phyloP scores from a whole-genome alignment of 2,113 vertebrate genomes.

The Pardalotus punctatus region DNA sequence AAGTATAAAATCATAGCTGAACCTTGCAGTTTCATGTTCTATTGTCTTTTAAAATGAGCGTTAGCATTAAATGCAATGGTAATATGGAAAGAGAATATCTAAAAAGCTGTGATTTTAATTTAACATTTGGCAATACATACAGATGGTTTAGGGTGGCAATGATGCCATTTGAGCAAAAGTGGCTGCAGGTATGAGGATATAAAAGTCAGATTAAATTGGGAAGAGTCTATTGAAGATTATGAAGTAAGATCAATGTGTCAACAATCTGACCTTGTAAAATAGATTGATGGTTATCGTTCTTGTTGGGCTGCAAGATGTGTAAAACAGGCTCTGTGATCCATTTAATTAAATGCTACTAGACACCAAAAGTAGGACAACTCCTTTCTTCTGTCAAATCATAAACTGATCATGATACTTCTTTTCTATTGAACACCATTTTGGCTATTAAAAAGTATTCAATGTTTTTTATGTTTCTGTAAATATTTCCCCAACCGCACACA shows the following conservation, averaged over 20 bases:
- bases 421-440: neutral
- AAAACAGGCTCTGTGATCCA: neutral
- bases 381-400: neutral
- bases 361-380: neutral
- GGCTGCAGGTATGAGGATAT: neutral
- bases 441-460: neutral
- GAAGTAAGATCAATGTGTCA: neutral
- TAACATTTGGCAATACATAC: neutral
- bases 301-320: neutral
- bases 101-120: neutral
- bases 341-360: neutral
- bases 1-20: neutral
- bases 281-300: neutral
- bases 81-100: neutral
- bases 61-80: neutral
- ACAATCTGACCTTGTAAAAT: neutral
- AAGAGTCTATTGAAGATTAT: neutral
- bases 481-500: neutral
- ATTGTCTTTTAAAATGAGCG: neutral
- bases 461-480: neutral
- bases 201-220: neutral
- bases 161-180: neutral
- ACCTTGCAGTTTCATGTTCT: neutral
- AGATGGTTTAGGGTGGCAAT: neutral
- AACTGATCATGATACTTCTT: neutral